Evolutionary conservation across 2,113 vertebrate species (phyloP).

Genomic region (Pardalotus punctatus): DNA sequence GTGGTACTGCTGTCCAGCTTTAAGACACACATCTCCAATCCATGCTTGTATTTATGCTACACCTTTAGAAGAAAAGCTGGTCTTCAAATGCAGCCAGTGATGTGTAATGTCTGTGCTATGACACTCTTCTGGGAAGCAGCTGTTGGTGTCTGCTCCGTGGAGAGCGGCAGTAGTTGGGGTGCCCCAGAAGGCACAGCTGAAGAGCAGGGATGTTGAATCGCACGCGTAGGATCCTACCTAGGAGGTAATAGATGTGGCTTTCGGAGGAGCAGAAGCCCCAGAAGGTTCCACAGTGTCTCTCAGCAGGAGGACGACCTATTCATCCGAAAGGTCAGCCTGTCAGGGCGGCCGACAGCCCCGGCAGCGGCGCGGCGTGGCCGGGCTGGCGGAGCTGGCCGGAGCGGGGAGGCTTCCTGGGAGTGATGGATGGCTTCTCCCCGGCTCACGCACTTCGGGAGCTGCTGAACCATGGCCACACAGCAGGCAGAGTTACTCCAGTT

Average conservation of each 20-base stretch:
- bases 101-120: accelerated
- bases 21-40: constrained; percentile 48
- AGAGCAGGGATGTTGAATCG: background rate
- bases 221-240: background rate
- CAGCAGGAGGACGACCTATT: constrained; percentile 10
- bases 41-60: constrained; percentile 10
- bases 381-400: background rate
- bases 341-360: background rate
- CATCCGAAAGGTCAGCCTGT: constrained; percentile 36
- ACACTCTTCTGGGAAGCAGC: background rate
- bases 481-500: constrained; percentile 28
- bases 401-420: background rate
- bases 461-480: constrained; percentile 20
- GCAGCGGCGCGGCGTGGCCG: background rate
- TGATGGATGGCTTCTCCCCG: constrained; percentile 42
- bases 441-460: background rate
- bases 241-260: constrained; percentile 23
- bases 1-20: constrained; percentile 43
- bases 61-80: background rate
- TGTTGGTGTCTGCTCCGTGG: background rate
- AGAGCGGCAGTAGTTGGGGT: background rate
- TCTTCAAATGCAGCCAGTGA: background rate
- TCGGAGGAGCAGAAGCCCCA: constrained; percentile 22
- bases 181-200: background rate
- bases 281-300: background rate